Conservation (phyloP, 92 coral and sea anemone genomes). For the Paramuricea clavata region DNA sequence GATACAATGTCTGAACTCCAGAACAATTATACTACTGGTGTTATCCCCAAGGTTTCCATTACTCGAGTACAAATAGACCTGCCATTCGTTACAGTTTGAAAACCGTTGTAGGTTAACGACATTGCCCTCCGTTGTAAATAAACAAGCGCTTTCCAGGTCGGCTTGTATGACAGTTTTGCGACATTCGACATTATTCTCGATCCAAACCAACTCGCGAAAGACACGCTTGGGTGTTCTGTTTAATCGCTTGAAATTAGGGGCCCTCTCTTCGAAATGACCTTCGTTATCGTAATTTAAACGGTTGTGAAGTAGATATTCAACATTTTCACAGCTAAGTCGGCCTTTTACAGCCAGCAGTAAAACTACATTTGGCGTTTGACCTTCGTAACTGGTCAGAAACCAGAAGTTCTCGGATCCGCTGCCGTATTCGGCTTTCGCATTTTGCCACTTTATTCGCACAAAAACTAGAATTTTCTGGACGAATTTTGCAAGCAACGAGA, state of each 20-base stretch:
- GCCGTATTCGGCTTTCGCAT: neutral
- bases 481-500: conserved; percentile 13
- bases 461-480: conserved; percentile 2
- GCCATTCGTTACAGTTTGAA: neutral
- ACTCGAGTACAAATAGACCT: neutral
- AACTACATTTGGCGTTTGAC: conserved; percentile 7
- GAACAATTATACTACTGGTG: neutral
- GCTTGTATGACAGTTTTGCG: neutral
- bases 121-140: neutral
- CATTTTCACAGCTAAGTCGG: neutral
- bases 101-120: neutral
- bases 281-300: neutral
- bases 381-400: conserved; percentile 17
- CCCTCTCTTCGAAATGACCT: neutral
- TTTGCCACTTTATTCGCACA: neutral
- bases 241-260: neutral
- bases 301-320: conserved; percentile 1
- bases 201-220: conserved; percentile 32
- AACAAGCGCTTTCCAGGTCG: neutral
- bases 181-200: neutral
- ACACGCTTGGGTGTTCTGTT: neutral
- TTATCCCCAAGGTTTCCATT: neutral
- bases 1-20: conserved; percentile 3
- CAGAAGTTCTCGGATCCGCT: conserved; percentile 1
- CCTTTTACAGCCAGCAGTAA: conserved; percentile 22